phyloP scores from a whole-genome alignment of 2,797 vertebrate genomes.

The Catamblyrhynchus diadema region DNA sequence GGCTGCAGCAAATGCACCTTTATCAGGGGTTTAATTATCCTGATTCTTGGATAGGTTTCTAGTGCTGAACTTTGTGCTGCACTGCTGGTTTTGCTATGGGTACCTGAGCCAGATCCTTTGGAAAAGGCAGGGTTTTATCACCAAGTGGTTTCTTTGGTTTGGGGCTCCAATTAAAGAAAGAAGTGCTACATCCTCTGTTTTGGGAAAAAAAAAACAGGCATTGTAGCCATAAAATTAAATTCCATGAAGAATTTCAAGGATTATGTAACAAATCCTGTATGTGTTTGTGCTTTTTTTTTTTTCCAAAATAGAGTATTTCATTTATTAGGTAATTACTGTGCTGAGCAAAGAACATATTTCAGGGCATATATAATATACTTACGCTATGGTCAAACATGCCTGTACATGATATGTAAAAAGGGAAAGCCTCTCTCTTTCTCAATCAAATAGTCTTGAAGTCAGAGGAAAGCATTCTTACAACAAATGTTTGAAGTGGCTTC shows the following conservation, averaged over 20 bases:
- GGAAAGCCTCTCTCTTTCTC: neutral
- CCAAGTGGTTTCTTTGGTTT: neutral
- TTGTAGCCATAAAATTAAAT: neutral
- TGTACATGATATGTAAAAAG: neutral
- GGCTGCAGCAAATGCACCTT: neutral
- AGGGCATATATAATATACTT: neutral
- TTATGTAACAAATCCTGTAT: neutral
- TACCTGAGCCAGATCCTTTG: neutral
- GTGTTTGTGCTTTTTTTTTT: neutral
- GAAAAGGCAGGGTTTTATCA: neutral
- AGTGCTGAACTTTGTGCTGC: neutral
- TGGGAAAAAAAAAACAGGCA: accelerated
- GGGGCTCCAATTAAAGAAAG: neutral
- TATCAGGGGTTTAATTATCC: neutral
- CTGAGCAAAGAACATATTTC: neutral
- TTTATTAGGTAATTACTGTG: neutral
- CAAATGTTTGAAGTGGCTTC: neutral
- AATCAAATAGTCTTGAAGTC: neutral
- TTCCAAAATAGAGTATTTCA: neutral
- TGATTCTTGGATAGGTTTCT: neutral
- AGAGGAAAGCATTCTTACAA: neutral
- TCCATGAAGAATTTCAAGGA: neutral
- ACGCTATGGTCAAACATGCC: neutral
- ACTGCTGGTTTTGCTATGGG: neutral
- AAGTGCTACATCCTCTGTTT: neutral